Evolutionary conservation across 2,113 vertebrate genomes (phyloP).

Genomic region (Caloenas nicobarica): DNA sequence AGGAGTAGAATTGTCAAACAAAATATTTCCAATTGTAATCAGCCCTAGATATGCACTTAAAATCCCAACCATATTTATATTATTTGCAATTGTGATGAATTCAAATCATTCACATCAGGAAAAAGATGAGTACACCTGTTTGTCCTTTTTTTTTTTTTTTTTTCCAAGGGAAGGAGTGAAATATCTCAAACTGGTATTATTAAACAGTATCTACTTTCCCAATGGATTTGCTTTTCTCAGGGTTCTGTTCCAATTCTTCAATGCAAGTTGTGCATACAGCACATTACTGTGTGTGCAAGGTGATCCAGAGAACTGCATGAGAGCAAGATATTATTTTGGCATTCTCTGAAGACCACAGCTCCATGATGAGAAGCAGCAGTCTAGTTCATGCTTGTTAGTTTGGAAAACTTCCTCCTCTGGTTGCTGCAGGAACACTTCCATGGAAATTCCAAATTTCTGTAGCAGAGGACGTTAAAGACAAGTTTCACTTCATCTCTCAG

Average conservation of each 20-base stretch:
- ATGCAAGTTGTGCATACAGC: not conserved
- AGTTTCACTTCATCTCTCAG: slow-evolving; percentile 7
- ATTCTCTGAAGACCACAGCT: not conserved
- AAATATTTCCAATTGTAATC: slow-evolving; percentile 13
- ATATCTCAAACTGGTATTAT: not conserved
- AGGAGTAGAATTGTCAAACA: slow-evolving; percentile 19
- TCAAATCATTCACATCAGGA: not conserved
- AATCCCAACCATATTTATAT: slow-evolving; percentile 39
- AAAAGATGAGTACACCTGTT: not conserved
- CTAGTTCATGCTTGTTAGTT: not conserved
- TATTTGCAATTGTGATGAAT: slow-evolving; percentile 28
- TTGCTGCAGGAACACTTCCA: not conserved
- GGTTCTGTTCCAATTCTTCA: slow-evolving; percentile 51
- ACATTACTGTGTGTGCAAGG: not conserved
- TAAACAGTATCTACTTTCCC: slow-evolving; percentile 3
- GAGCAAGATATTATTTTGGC: not conserved
- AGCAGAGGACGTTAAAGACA: not conserved
- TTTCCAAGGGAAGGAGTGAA: slow-evolving; percentile 17
- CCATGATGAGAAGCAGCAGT: not conserved
- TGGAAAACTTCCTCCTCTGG: not conserved
- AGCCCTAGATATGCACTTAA: slow-evolving; percentile 16
- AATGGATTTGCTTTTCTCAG: slow-evolving; percentile 63
- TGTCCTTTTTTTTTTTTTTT: not conserved
- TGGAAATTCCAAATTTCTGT: not conserved
- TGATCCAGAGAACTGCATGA: not conserved